phyloP scores from a whole-genome alignment of 1,140 invertebrate genomes.

The Ruditapes philippinarum region DNA sequence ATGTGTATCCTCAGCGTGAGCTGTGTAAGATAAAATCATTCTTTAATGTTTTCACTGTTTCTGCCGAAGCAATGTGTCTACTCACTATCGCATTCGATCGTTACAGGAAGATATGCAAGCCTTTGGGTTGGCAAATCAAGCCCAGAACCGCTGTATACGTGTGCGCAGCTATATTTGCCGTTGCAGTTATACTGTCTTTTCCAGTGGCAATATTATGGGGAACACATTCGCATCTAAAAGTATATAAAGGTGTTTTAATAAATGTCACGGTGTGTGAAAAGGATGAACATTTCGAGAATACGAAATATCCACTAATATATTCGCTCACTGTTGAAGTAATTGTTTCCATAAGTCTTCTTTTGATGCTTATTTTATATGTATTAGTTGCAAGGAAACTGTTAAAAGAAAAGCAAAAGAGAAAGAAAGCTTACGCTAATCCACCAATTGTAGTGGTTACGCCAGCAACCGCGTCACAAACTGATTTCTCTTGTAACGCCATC shows the following conservation, averaged over 20 bases:
- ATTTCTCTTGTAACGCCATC: background rate
- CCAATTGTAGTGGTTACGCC: background rate
- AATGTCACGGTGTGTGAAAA: slow-evolving; percentile 59
- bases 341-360: background rate
- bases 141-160: background rate
- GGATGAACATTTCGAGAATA: slow-evolving; percentile 24
- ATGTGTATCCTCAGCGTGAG: slow-evolving; percentile 66
- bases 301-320: slow-evolving; percentile 32
- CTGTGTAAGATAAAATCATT: slow-evolving; percentile 72
- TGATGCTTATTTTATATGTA: slow-evolving; percentile 25
- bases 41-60: slow-evolving; percentile 73
- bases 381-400: slow-evolving; percentile 11
- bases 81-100: slow-evolving; percentile 72
- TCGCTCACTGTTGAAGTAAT: background rate
- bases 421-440: background rate
- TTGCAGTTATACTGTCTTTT: background rate
- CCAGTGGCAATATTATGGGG: slow-evolving; percentile 53
- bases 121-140: slow-evolving; percentile 69
- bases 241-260: background rate
- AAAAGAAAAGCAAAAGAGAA: background rate
- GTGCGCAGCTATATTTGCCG: background rate
- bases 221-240: background rate
- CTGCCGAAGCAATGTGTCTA: slow-evolving; percentile 69
- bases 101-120: slow-evolving; percentile 73
- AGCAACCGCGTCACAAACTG: background rate